A percentile compares a stretch with the other conserved stretches of the same genome.
phyloP scores from a whole-genome alignment of 1,140 invertebrate species.

The Lepidurus packardi region DNA sequence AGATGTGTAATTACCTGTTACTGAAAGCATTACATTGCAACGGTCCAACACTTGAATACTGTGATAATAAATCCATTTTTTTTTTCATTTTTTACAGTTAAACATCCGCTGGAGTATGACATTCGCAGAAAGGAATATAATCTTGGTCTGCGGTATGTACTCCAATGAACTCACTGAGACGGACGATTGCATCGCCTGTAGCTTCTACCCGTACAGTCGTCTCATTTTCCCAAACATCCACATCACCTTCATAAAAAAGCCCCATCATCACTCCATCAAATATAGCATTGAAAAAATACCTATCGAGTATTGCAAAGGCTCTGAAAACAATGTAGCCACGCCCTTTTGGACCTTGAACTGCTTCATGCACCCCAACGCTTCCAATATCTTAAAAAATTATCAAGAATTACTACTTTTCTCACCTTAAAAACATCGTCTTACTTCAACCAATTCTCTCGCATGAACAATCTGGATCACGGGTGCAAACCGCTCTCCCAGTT shows the following conservation, averaged over 20 bases:
- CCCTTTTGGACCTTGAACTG: slow-evolving; percentile 41
- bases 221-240: slow-evolving; percentile 46
- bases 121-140: slow-evolving; percentile 40
- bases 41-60: neutral
- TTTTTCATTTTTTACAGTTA: neutral
- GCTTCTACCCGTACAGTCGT: slow-evolving; percentile 48
- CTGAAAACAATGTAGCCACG: slow-evolving; percentile 23
- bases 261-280: neutral
- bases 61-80: neutral
- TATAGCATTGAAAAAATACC: neutral
- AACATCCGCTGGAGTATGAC: slow-evolving; percentile 27
- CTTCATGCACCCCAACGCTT: slow-evolving; percentile 45
- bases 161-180: slow-evolving; percentile 55
- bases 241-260: slow-evolving; percentile 41
- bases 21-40: too few species aligned
- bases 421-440: slow-evolving; percentile 36
- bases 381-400: slow-evolving; percentile 43
- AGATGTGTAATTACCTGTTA: too few species aligned
- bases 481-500: slow-evolving; percentile 52
- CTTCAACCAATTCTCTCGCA: slow-evolving; percentile 50
- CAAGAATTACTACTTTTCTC: neutral
- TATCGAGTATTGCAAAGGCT: neutral
- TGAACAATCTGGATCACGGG: slow-evolving; percentile 49
- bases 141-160: slow-evolving; percentile 51
- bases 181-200: slow-evolving; percentile 48